A percentile compares a stretch with the other conserved stretches of the same genome.
Evolutionary conservation across 2,113 vertebrate species (phyloP).

Genomic region (Gyps fulvus): DNA sequence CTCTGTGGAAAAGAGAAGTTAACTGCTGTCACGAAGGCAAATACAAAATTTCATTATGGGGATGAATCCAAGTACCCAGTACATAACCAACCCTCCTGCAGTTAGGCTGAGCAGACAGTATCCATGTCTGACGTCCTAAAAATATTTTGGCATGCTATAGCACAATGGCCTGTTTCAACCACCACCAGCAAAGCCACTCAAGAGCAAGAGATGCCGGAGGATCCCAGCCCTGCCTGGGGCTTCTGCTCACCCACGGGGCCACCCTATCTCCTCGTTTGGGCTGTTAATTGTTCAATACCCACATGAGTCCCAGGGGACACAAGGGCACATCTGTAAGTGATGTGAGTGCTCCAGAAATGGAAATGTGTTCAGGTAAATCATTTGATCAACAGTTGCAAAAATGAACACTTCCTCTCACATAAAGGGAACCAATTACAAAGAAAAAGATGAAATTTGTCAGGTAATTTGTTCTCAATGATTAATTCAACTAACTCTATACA

Average conservation of each 20-base stretch:
- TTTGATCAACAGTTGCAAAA: not conserved
- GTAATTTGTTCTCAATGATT: not conserved
- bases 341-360: not conserved
- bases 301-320: not conserved
- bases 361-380: not conserved
- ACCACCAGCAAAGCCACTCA: not conserved
- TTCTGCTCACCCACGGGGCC: accelerated
- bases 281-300: not conserved
- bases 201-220: not conserved
- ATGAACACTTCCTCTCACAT: not conserved
- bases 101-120: not conserved
- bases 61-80: not conserved
- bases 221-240: not conserved
- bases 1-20: not conserved
- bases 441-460: not conserved
- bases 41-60: not conserved
- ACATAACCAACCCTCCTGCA: not conserved
- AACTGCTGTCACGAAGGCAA: not conserved
- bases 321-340: not conserved
- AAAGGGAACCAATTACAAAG: not conserved
- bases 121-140: not conserved
- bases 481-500: not conserved
- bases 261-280: not conserved
- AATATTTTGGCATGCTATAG: not conserved
- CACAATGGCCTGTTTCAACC: not conserved